Evolutionary conservation across 1,140 invertebrate species (phyloP), one percentile per base, ranked within the genome.

Genomic region (Dreissena polymorpha): DNA sequence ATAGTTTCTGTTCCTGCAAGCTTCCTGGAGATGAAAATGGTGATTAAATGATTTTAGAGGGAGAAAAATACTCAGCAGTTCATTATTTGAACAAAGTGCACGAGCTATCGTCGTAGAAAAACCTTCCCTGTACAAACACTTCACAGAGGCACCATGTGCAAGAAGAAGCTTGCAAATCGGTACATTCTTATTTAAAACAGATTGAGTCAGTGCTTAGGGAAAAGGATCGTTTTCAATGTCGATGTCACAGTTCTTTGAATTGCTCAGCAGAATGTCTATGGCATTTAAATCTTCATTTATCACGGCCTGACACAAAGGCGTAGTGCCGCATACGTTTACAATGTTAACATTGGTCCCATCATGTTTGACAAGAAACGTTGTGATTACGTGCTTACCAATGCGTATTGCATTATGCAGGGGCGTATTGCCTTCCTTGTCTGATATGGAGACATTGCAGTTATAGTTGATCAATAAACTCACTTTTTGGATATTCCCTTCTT

Each of bases 181-280:
- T 5, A 63, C 72, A 75, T 63, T 75, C 21, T 75, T 25, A 6
- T 10, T 16, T 29, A 75, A 14, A 63, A 75, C 29, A 10, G 72
- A 53, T 27, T 75, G 72, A 13, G 57, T 63, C 21, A 75, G 53
- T 27, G 72, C 72, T 75, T 53, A 8, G 14, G 57, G 72, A 10
- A n/a, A n/a, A 12, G 29, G 13, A n/a, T 75, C 57, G 53, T 75
- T 75, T n/a, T 75, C 53, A 16, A 27, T 27, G 14, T 75, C 25
- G 6, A 63, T 27, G 27, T 75, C 72, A 71, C 69, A 71, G n/a
- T 71, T 12, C 12, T 27, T 8, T 14, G 14, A 23, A 29, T 71
- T 39, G 7, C 49, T 49, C 69, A 71, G 29, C 29, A 71, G 16
- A 25, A 71, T 10, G 10, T 71, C 14, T 21, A 71, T 21, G 16